phyloP scores from a whole-genome alignment of 2,113 vertebrate genomes.

The Gymnocephalus cernua region DNA sequence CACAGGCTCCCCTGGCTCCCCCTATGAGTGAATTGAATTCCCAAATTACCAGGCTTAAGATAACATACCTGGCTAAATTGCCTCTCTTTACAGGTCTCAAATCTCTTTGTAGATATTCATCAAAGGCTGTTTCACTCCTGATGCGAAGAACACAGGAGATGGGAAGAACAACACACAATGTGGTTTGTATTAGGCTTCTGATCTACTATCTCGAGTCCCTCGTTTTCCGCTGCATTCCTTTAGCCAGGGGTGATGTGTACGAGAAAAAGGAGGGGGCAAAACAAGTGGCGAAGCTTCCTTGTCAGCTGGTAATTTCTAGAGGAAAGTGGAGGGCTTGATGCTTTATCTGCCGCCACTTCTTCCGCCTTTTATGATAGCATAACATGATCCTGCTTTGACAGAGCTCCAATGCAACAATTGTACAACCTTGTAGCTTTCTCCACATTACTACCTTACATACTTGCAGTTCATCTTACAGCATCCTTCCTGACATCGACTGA shows the following conservation, averaged over 20 bases:
- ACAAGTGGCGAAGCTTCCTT: constrained; percentile 41
- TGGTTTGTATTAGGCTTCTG: constrained; percentile 74
- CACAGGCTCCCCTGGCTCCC: constrained; percentile 41
- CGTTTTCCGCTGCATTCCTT: constrained; percentile 74
- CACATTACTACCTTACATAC: background rate
- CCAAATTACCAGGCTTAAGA: constrained; percentile 79
- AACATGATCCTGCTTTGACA: constrained; percentile 1
- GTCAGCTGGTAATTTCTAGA: constrained; percentile 40
- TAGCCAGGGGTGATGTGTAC: constrained; percentile 70
- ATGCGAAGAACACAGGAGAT: constrained; percentile 68
- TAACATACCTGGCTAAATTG: constrained; percentile 80
- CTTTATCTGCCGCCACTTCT: constrained; percentile 14
- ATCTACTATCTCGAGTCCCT: constrained; percentile 75
- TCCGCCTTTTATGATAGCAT: background rate
- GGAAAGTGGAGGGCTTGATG: constrained; percentile 13
- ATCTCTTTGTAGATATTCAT: constrained; percentile 81
- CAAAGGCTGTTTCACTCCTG: constrained; percentile 74
- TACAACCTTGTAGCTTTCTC: constrained; percentile 10
- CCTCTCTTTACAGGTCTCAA: constrained; percentile 68
- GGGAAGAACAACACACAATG: constrained; percentile 74
- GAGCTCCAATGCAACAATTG: constrained; percentile 1
- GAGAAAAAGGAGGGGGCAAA: constrained; percentile 11
- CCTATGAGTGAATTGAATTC: constrained; percentile 64
- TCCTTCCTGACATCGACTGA: constrained; percentile 16
- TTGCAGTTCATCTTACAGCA: constrained; percentile 28